Base-by-base conservation (phyloP, 2,113 vertebrate species). In the Herpailurus yagouaroundi region DNA sequence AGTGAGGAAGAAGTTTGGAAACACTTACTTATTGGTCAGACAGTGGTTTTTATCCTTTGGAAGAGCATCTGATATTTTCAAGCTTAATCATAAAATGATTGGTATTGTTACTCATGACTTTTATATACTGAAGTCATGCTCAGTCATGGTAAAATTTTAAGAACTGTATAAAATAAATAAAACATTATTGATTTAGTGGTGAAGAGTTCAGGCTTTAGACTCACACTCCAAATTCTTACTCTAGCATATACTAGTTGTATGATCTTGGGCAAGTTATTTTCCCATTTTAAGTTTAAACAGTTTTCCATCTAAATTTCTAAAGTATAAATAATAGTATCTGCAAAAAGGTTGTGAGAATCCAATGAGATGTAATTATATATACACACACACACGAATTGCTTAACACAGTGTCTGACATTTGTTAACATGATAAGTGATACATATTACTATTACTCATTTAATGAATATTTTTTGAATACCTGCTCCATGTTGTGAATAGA, bases 121-220 rank as follows among this genome's bases (percentile, higher is more conserved):
- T 96, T 85, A 52, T n/a, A 38, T 33, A 25, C 5, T 63, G 11
- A 73, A 55, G 38, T 95, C 21, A 36, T 38, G 90, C 3, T 66
- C 4, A 87, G 69, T 76, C 19, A 50, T 86, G 57, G 41, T 74
- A 64, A 90, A 82, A 48, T 63, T 7, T 81, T 76, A 95, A 89
- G 48, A 85, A 71, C 4, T 57, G 10, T 64, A 16, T 85, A 94
- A 92, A 79, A 90, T 63, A 88, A 92, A 57, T 66, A 25, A 89
- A 92, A 7, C 38, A 3, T 93, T 89, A 5, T 95, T 91, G 50
- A n/a, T 52, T 90, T 82, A 85, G 38, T 81, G 18, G 19, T 86
- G 33, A 92, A 45, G 31, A 89, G 7, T 85, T 96, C 45, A 97
- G 4, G 12, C 41, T 97, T 86, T 90, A 29, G 18, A 92, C 71